These are phyloP conservation scores for Odobenus rosmarus DNA, from an alignment of 2,113 vertebrate species.

Conservation along the genomic window DNA sequence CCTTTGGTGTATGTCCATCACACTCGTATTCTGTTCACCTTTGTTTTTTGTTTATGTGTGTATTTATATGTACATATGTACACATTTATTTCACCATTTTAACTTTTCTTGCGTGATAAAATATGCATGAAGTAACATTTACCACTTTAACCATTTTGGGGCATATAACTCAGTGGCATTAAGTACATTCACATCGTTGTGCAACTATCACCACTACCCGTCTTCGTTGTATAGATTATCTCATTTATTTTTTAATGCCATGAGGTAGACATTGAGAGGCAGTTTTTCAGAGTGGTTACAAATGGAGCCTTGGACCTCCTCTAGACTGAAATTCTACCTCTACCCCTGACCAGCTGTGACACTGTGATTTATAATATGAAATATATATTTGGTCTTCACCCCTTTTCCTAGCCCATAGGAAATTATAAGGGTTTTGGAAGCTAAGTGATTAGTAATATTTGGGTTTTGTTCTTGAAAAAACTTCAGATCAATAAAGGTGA, in stretches of 20 bases:
- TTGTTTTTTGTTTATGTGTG: not conserved
- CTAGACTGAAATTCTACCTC: not conserved
- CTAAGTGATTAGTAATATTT: not conserved
- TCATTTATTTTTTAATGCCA: not conserved
- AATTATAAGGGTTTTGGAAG: not conserved
- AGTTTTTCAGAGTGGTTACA: not conserved
- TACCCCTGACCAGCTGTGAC: not conserved
- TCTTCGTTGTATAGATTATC: not conserved
- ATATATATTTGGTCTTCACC: not conserved
- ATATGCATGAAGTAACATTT: not conserved
- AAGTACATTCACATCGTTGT: not conserved
- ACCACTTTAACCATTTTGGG: not conserved
- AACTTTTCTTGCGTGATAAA: not conserved
- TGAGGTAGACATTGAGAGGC: not conserved
- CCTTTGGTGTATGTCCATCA: not conserved
- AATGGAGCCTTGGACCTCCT: not conserved
- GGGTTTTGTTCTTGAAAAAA: not conserved
- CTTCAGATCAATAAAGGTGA: not conserved
- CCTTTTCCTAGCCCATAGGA: not conserved
- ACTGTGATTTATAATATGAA: not conserved
- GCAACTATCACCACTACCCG: not conserved
- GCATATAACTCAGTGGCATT: not conserved
- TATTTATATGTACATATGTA: not conserved
- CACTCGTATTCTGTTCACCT: not conserved
- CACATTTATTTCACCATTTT: not conserved